Conservation (phyloP, 2,888 invertebrate genomes). For the Ypsolopha sequella region DNA sequence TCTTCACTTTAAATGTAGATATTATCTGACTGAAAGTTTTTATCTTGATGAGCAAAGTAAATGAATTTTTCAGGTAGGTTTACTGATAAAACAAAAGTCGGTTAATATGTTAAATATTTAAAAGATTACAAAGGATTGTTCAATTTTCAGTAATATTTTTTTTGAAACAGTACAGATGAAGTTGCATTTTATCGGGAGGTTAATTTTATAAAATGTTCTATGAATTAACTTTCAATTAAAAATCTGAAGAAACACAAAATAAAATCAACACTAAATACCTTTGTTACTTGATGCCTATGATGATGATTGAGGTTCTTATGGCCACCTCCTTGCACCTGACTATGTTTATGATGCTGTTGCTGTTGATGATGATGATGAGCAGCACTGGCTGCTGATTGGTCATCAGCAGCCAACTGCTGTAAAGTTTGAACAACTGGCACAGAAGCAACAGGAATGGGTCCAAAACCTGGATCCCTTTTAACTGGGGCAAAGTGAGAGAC, state of each 20-base stretch:
- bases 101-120: no score
- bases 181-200: neutral
- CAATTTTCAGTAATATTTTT: neutral
- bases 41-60: no score
- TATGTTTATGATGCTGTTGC: constrained; percentile 25
- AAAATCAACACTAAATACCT: constrained; percentile 32
- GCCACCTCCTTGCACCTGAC: constrained; percentile 63
- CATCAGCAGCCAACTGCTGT: constrained; percentile 22
- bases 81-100: no score
- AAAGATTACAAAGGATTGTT: no score
- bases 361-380: constrained; percentile 19
- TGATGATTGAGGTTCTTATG: constrained; percentile 64
- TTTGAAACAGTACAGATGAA: neutral
- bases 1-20: no score
- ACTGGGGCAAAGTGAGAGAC: neutral
- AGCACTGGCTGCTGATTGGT: constrained; percentile 27
- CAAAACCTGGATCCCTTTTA: constrained; percentile 2
- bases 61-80: no score
- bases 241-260: neutral
- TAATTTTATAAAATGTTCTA: neutral
- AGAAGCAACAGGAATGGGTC: constrained; percentile 13
- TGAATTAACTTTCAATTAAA: neutral
- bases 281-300: constrained; percentile 65
- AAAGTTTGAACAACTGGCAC: constrained; percentile 16
- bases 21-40: no score